These are phyloP conservation scores for Perccottus glenii DNA, from an alignment of 2,113 vertebrate species.

Conservation along the genomic window DNA sequence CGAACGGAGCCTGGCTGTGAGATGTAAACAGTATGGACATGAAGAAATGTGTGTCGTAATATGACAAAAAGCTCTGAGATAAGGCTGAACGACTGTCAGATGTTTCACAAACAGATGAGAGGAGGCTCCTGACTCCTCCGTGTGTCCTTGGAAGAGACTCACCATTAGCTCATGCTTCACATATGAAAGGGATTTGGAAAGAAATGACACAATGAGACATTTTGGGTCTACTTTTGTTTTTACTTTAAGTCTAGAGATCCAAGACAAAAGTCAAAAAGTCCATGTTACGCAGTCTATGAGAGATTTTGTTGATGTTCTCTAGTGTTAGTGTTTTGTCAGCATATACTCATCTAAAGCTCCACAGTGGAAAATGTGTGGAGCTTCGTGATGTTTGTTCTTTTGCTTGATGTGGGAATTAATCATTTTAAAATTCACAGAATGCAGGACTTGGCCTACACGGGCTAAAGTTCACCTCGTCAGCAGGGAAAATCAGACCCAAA, in stretches of 20 bases:
- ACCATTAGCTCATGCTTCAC: too few species aligned
- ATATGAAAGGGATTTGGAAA: background rate
- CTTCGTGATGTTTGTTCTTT: too few species aligned
- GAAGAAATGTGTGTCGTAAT: constrained; percentile 30
- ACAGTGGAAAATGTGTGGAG: too few species aligned
- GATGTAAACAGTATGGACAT: constrained; percentile 23
- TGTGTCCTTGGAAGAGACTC: constrained; percentile 13
- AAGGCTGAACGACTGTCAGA: constrained; percentile 9
- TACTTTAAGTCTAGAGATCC: background rate
- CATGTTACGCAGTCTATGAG: too few species aligned
- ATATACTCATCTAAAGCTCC: too few species aligned
- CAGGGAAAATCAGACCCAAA: too few species aligned
- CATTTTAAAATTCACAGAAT: too few species aligned
- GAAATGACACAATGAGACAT: background rate
- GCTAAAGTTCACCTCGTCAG: too few species aligned
- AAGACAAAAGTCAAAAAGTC: background rate
- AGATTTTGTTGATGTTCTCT: too few species aligned
- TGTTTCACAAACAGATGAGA: constrained; percentile 3
- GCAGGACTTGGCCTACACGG: too few species aligned
- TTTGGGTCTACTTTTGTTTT: background rate
- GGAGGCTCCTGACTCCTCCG: background rate
- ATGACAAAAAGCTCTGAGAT: constrained; percentile 29
- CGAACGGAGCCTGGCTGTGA: constrained; percentile 15
- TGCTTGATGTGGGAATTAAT: too few species aligned
- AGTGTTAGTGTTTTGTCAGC: too few species aligned